Percentiles rank a stretch among this genome's conserved stretches.
Evolutionary conservation across 2,888 invertebrate species (phyloP).

Genomic region (Dryobotodes eremita): DNA sequence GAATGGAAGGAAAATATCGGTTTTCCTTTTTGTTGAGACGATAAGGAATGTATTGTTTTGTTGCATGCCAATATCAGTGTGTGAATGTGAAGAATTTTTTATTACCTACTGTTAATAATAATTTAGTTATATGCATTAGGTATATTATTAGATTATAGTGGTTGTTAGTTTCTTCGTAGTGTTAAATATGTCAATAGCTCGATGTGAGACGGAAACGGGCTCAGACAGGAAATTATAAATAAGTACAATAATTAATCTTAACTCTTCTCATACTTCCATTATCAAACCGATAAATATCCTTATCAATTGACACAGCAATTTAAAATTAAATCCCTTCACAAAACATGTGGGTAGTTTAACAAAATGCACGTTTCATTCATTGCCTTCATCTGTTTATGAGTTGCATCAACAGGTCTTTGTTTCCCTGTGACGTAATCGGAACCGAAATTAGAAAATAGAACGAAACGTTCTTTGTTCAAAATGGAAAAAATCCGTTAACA

Average conservation of each 20-base stretch:
- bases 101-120: not conserved
- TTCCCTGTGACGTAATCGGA: slow-evolving; percentile 81
- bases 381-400: slow-evolving; percentile 79
- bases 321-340: slow-evolving; percentile 62
- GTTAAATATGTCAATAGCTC: slow-evolving; percentile 40
- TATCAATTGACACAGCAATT: slow-evolving; percentile 64
- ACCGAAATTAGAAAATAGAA: slow-evolving; percentile 84
- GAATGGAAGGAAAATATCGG: slow-evolving; percentile 41
- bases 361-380: slow-evolving; percentile 76
- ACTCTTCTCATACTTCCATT: slow-evolving; percentile 47
- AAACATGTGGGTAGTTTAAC: slow-evolving; percentile 71
- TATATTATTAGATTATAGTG: not conserved
- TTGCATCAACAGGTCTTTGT: slow-evolving; percentile 81
- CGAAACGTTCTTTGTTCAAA: slow-evolving; percentile 81
- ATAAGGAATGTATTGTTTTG: slow-evolving; percentile 27
- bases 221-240: slow-evolving; percentile 53
- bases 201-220: slow-evolving; percentile 41
- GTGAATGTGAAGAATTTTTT: slow-evolving; percentile 2
- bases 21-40: slow-evolving; percentile 22
- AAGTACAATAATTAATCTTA: slow-evolving; percentile 51
- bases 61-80: slow-evolving; percentile 15
- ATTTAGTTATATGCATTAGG: not conserved
- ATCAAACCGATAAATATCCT: slow-evolving; percentile 55
- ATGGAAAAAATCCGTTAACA: slow-evolving; percentile 73
- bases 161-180: not conserved